Base-by-base conservation (phyloP, 1,140 invertebrate species). In the Papilio xuthus region DNA sequence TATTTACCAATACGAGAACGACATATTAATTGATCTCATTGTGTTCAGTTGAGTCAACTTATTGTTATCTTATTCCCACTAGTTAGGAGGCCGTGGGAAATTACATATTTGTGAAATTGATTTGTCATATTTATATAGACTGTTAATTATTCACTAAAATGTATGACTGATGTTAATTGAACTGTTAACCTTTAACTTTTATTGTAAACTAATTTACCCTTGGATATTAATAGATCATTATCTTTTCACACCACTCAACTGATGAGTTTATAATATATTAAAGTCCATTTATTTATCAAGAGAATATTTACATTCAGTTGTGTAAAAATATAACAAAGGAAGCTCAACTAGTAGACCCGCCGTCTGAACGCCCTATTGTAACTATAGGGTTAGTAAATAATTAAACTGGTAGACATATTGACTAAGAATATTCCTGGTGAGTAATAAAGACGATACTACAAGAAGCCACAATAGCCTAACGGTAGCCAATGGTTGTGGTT, bases 11-110 rank as follows among this genome's bases (percentile, higher is more conserved):
- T 20, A 23, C 20, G 6, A 23, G 8, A 18, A 53, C 15, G n/a
- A 56, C 9, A 7, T 10, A 0, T 20, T 20, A 56, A 20, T 56
- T 56, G 53, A 20, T 53, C 50, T 7, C 15, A 3, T 53, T 53
- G 50, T n/a, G n/a, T 53, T 20, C n/a, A 56, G 53, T 60, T 60
- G 56, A 60, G 56, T 60, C 56, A 60, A 60, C 56, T 60, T 28
- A 12, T 53, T n/a, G 15, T 60, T 60, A 60, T 60, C 56, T 13
- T 26, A 10, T 8, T 20, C 23, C 23, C 13, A 60, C 56, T 26
- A 23, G 10, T 26, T 28, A 28, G 56, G 9, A 60, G 56, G 56
- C 56, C 56, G 56, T 60, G 56, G 56, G 56, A 60, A 60, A 7
- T 60, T 15, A 10, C 12, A 60, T 60, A 60, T 60, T 60, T 60